Base-by-base conservation (phyloP, 2,888 invertebrate species). In the Piscicola geometra region DNA sequence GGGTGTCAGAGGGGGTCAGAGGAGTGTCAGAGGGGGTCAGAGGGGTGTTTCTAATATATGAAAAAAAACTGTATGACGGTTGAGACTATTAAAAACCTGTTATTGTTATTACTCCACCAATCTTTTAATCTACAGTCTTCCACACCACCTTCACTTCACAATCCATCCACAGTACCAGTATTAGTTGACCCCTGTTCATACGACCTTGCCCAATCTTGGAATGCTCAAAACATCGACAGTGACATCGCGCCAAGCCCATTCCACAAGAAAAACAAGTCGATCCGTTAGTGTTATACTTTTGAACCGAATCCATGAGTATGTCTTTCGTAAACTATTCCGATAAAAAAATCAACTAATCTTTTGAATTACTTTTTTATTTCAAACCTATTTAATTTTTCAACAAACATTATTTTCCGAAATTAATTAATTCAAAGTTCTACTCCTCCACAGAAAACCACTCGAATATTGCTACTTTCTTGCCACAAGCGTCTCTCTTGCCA, bases 211-310 rank as follows among this genome's bases (percentile, higher is more conserved):
- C 60, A 60, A 36, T 33, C 32, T 21, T 73, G 73, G 64, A 64
- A 30, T 73, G 73, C 35, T 73, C 73, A 73, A 36, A 73, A 73
- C 60, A 47, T 70, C 47, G 60, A 33, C 73, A 71, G 52, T n/a
- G 35, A 35, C 68, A 2, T 67, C 68, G 5, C 18, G 2, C 35
- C 5, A 15, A 33, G 30, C 35, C 15, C 68, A 67, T 28, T 35
- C 3, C 67, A 28, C 33, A 67, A 67, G 35, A 67, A 67, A 35
- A 25, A 67, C 67, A 67, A 67, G 30, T 30, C 33, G 12, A n/a
- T 67, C 33, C 35, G 67, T 67, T 30, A 67, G 67, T 35, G 30
- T 41, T 41, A 15, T n/a, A n/a, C n/a, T n/a, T n/a, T n/a, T n/a
- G n/a, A n/a, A n/a, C n/a, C n/a, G n/a, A n/a, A n/a, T n/a, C n/a